phyloP scores from a whole-genome alignment of 2,888 invertebrate species.

The Apeira syringaria region DNA sequence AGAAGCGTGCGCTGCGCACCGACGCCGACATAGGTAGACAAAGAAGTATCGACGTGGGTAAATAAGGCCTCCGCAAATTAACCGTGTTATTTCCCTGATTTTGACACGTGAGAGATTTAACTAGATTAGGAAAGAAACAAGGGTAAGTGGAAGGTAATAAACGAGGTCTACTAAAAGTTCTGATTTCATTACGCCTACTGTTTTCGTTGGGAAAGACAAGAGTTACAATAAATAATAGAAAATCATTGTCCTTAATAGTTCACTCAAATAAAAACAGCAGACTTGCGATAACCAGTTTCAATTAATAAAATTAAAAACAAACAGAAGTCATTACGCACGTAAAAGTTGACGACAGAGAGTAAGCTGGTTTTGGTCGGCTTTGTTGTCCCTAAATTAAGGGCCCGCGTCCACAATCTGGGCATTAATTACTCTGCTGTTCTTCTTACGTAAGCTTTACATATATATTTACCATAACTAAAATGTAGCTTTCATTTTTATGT shows the following conservation, averaged over 20 bases:
- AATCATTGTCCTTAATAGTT: slow-evolving; percentile 47
- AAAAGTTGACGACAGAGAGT: slow-evolving; percentile 55
- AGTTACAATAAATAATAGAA: slow-evolving; percentile 44
- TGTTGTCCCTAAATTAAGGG: slow-evolving; percentile 45
- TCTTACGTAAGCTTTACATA: slow-evolving; percentile 1
- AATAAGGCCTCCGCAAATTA: slow-evolving; percentile 65
- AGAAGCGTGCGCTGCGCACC: slow-evolving; percentile 49
- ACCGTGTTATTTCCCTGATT: slow-evolving; percentile 63
- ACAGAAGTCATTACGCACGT: slow-evolving; percentile 70
- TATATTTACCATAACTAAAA: background rate
- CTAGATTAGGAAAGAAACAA: slow-evolving; percentile 47
- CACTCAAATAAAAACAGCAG: slow-evolving; percentile 59
- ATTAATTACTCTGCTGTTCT: slow-evolving; percentile 24
- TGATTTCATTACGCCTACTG: slow-evolving; percentile 46
- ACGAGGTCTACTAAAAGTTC: slow-evolving; percentile 36
- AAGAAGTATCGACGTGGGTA: slow-evolving; percentile 68
- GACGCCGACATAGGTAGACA: slow-evolving; percentile 55
- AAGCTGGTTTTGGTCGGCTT: slow-evolving; percentile 45
- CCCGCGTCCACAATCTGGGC: slow-evolving; percentile 27
- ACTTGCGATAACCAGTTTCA: slow-evolving; percentile 66
- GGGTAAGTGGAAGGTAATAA: slow-evolving; percentile 39
- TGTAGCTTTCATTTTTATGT: too few species aligned
- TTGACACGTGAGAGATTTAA: slow-evolving; percentile 60
- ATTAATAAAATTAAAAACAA: slow-evolving; percentile 78
- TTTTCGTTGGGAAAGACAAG: slow-evolving; percentile 41